Percentiles rank a stretch among this genome's conserved stretches.
Evolutionary conservation across 2,797 vertebrate species (phyloP).

Genomic region (Poecilia gillii): DNA sequence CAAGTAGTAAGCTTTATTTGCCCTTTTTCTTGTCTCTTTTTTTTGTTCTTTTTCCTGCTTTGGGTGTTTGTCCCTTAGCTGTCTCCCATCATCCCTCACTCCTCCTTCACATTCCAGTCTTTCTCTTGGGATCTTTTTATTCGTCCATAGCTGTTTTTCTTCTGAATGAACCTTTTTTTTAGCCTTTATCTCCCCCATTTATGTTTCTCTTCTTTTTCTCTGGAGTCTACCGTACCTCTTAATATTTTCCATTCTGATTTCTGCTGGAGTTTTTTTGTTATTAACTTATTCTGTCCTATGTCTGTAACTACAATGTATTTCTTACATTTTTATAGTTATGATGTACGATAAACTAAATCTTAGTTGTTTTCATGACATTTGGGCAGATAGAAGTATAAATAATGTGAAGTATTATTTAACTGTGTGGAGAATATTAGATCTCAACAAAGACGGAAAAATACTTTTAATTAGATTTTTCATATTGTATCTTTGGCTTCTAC

Average conservation of each 20-base stretch:
- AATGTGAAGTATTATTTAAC: background rate
- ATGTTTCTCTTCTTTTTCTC: background rate
- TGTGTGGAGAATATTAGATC: background rate
- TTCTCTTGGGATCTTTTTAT: background rate
- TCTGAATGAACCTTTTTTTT: background rate
- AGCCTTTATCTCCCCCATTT: background rate
- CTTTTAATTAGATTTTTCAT: background rate
- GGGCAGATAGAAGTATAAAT: background rate
- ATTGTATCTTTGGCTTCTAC: background rate
- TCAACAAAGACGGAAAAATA: background rate
- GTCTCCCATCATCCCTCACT: background rate
- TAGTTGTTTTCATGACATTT: background rate
- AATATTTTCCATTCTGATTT: background rate
- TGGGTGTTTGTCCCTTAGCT: constrained; percentile 1
- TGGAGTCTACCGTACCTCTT: background rate
- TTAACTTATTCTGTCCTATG: background rate
- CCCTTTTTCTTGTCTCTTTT: constrained; percentile 12
- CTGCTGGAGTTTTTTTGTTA: background rate
- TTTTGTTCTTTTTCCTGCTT: background rate
- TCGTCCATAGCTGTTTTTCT: background rate
- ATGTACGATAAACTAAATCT: background rate
- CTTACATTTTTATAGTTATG: background rate
- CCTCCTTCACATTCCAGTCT: background rate
- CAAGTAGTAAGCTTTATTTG: constrained; percentile 38
- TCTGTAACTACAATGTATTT: background rate